Base-by-base conservation (phyloP, 2,113 vertebrate species). In the Emydura subglobosa region DNA sequence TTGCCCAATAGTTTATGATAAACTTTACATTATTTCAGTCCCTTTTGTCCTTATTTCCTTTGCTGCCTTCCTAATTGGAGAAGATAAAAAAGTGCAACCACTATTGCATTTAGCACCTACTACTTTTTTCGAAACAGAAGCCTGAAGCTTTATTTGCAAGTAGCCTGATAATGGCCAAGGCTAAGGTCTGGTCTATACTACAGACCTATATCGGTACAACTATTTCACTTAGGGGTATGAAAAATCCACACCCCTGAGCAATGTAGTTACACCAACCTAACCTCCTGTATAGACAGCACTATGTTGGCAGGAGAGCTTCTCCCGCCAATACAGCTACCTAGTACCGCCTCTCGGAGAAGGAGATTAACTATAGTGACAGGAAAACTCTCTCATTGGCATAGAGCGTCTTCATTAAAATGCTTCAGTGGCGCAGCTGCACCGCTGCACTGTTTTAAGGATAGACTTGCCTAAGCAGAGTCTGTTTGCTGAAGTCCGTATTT, bases 101-200 rank as follows among this genome's bases (percentile, higher is more conserved):
- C 78, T 89, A 87, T 95, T 97, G 95, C 87, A 74, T 74, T 54
- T 76, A 94, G 90, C 96, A 96, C 95, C 93, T 96, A 96, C 93
- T 95, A 91, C 83, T 82, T 95, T 85, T 84, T 94, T 93, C 80
- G 72, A 93, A 97, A 94, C 96, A 96, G 96, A 97, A 95, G 94
- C 96, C 93, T 83, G 92, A 78, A 93, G 81, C 79, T 96, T 91
- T 82, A 92, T 51, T 96, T 93, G 57, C n/a, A 76, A 13, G 92
- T n/a, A 88, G 61, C 50, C 65, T 19, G 34, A 68, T 68, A 68
- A 5, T 68, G 61, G 34, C 34, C 61, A 68, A 68, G 61, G 34
- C 61, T n/a, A 68, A 68, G 17, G 17, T n/a, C 61, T 68, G 34
- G 61, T 68, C 61, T n/a, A 68, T 8, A 34, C 34, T 8, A 19